Percentiles rank a stretch among this genome's conserved stretches.
These are phyloP conservation scores for Argyresthia goedartella DNA, from an alignment of 2,888 invertebrate species.

Conservation along the genomic window DNA sequence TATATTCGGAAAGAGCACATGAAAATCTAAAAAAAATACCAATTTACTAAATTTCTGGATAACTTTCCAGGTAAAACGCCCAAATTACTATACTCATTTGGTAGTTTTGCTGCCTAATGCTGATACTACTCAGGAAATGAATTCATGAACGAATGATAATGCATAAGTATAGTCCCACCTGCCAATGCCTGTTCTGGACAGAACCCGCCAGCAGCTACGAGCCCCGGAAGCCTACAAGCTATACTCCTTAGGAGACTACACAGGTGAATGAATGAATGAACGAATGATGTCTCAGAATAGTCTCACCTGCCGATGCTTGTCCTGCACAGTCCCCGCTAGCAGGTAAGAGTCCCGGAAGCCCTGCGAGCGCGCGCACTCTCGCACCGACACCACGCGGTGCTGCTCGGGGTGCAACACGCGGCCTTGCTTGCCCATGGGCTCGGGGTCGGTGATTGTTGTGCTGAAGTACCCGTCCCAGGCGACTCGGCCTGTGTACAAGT, in stretches of 20 bases:
- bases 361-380: conserved; percentile 90
- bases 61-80: no score
- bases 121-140: no score
- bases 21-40: no score
- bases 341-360: conserved; percentile 84
- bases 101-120: no score
- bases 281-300: not conserved
- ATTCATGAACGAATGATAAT: no score
- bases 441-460: conserved; percentile 88
- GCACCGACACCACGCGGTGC: conserved; percentile 84
- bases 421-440: conserved; percentile 93
- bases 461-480: conserved; percentile 89
- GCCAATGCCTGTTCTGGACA: conserved; percentile 83
- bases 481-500: conserved; percentile 63
- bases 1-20: no score
- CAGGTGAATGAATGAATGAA: no score
- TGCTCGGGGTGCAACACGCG: conserved; percentile 86
- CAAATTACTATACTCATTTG: no score
- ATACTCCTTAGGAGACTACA: not conserved
- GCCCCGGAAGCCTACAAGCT: conserved; percentile 77
- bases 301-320: conserved; percentile 83
- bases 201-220: conserved; percentile 81
- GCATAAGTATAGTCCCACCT: no score
- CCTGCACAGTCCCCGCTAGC: conserved; percentile 81
- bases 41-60: no score